Evolutionary conservation across 1,140 invertebrate genomes (phyloP), one percentile per base, ranked within the genome.

Genomic region (Drosophila nigrodunni): DNA sequence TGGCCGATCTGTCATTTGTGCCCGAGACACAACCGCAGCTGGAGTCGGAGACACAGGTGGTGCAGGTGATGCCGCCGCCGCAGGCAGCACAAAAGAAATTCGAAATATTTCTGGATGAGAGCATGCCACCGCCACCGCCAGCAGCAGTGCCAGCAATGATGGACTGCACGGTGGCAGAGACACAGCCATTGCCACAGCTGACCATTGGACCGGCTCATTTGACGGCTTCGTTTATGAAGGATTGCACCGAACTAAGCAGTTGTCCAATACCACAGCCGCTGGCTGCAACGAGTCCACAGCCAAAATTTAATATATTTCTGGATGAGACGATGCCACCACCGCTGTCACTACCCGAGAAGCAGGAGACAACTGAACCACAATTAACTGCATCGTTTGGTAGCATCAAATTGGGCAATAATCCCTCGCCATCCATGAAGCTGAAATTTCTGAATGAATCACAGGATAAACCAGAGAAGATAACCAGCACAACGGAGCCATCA

Each of bases 1-100:
- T 86, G 72, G 60, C 78, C 2, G 82, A 91, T 13, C 59, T 91
- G 11, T 90, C 90, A 8, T 78, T 85, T 82, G 78, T 88, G 21
- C 70, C 86, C 1, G 90, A 91, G n/a, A 77, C 90, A 35, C 54
- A 18, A 18, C 49, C 37, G n/a, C 25, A 30, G 25, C 25, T 5
- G 25, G 25, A 30, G 25, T 5, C 25, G 25, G 25, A 30, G 25
- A 0, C 25, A 30, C 2, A 30, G 18, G 18, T 21, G 18, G 18
- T 21, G 25, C 25, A 0, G 6, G 25, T 30, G 25, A 30, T 30
- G 25, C 10, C n/a, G 11, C 9, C n/a, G 9, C 54, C 37, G 35
- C 11, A 50, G 55, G 13, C 61, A 34, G 34, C 39, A 5, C 34
- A 44, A 15, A 72, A 80, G 7, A 69, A 68, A 25, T 89, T 89